A percentile compares a stretch with the other conserved stretches of the same genome.
Evolutionary conservation across 2,113 vertebrate genomes (phyloP).

Genomic region (Dasyornis broadbenti): DNA sequence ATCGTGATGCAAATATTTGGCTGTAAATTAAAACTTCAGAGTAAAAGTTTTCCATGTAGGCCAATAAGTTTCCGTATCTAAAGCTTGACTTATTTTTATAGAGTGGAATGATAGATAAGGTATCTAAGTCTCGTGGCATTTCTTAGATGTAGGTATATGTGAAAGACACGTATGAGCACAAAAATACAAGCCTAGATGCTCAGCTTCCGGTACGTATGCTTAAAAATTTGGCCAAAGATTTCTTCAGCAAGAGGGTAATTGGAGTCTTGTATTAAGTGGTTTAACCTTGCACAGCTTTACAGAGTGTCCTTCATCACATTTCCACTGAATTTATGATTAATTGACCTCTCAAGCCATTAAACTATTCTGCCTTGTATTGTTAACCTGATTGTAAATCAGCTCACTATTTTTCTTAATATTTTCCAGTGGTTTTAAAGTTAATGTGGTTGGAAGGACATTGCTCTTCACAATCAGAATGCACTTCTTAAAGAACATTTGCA

Average conservation of each 20-base stretch:
- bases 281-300: conserved; percentile 5
- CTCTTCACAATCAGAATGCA: not conserved
- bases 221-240: not conserved
- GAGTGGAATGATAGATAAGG: not conserved
- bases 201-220: not conserved
- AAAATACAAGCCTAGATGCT: not conserved
- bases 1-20: not conserved
- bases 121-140: not conserved
- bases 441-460: not conserved
- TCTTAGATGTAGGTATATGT: not conserved
- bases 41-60: not conserved
- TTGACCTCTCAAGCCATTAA: not conserved
- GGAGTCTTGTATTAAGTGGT: not conserved
- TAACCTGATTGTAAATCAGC: conserved; percentile 1
- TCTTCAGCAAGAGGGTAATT: not conserved
- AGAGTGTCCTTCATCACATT: not conserved
- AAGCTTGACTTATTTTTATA: not conserved
- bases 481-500: not conserved
- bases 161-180: not conserved
- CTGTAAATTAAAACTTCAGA: not conserved
- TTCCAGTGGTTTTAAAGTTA: not conserved
- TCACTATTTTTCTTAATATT: not conserved
- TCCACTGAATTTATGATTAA: conserved; percentile 9
- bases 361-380: not conserved
- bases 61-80: not conserved